Evolutionary conservation across 2,888 invertebrate genomes (phyloP).

Genomic region (Lithophane socia): DNA sequence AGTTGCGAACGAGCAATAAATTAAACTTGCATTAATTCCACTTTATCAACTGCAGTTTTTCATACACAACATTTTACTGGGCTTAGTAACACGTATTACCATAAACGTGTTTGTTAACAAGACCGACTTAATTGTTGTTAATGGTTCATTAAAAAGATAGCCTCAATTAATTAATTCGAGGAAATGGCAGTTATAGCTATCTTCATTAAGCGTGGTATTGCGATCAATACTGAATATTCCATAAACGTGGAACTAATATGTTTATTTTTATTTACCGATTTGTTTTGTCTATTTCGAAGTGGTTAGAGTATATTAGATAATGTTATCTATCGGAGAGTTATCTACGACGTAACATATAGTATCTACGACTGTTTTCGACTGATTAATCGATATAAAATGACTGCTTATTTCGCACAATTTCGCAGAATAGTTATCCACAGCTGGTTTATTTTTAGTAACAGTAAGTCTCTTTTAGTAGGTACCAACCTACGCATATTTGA

Average conservation of each 20-base stretch:
- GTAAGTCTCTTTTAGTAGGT: not conserved
- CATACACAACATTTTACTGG: not conserved
- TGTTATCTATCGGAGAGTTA: conserved; percentile 19
- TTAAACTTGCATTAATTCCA: not conserved
- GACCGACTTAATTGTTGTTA: conserved; percentile 58
- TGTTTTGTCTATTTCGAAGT: conserved; percentile 20
- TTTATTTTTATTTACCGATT: conserved; percentile 18
- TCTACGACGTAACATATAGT: conserved; percentile 14
- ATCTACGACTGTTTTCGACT: conserved; percentile 11
- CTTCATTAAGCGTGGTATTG: conserved; percentile 1
- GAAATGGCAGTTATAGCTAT: conserved; percentile 34
- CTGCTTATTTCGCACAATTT: not conserved
- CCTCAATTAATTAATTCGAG: conserved; percentile 42
- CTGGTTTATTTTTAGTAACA: not conserved
- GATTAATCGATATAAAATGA: conserved; percentile 14
- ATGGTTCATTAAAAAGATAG: conserved; percentile 50
- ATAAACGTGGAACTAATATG: not conserved
- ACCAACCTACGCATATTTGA: not conserved
- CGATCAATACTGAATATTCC: conserved; percentile 7
- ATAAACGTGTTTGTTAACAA: conserved; percentile 35
- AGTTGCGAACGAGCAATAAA: not conserved
- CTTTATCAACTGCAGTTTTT: conserved; percentile 9
- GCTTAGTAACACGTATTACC: conserved; percentile 16
- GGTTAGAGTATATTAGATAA: conserved; percentile 24
- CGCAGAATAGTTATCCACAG: not conserved